These are phyloP conservation scores for Antheraea yamamai DNA, from an alignment of 2,888 invertebrate genomes.

Conservation along the genomic window DNA sequence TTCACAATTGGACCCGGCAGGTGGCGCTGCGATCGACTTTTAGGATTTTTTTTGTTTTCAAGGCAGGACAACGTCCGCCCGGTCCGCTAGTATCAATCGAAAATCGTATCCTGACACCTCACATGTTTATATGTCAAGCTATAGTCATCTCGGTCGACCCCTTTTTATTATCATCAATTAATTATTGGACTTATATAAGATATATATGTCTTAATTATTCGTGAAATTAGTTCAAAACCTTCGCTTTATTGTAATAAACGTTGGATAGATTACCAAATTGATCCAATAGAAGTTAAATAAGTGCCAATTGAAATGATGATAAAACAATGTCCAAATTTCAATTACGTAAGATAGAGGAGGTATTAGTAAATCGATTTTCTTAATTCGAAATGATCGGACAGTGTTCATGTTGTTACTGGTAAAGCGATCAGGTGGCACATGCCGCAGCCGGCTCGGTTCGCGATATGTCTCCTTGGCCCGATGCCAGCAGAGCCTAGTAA, in stretches of 20 bases:
- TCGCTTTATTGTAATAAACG: neutral
- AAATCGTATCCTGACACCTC: neutral
- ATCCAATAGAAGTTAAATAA: neutral
- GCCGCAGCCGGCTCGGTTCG: constrained; percentile 38
- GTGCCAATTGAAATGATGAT: neutral
- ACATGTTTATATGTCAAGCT: neutral
- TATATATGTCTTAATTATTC: neutral
- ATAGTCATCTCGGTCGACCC: neutral
- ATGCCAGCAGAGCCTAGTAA: constrained; percentile 59
- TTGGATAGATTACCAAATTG: neutral
- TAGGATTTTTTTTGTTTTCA: no score
- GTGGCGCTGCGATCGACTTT: no score
- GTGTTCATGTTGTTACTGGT: neutral
- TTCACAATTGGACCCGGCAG: no score
- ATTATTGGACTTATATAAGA: neutral
- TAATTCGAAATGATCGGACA: neutral
- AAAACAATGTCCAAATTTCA: neutral
- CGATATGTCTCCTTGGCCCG: constrained; percentile 37
- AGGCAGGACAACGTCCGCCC: no score
- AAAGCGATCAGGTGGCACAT: constrained; percentile 44
- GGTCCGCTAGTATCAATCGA: constrained; percentile 16
- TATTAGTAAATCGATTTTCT: neutral
- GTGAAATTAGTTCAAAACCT: neutral
- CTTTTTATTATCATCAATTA: neutral
- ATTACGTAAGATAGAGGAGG: neutral